Conservation (phyloP, 2,113 vertebrate species). For the Rhegmatorhina hoffmannsi region DNA sequence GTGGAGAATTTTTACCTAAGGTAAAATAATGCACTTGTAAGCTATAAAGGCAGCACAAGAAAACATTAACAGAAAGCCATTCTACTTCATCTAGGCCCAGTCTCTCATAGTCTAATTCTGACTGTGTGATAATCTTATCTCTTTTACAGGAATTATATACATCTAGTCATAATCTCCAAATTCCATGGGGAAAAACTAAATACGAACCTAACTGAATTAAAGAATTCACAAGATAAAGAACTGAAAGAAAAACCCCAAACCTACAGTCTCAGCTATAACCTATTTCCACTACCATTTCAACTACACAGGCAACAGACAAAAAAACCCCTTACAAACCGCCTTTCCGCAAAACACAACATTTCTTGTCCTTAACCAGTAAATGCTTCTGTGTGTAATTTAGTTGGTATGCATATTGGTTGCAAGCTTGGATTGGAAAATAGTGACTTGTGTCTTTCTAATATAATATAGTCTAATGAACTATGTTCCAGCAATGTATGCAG, state of each 20-base stretch:
- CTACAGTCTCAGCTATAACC: neutral
- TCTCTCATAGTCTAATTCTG: neutral
- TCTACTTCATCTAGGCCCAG: neutral
- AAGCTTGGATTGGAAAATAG: neutral
- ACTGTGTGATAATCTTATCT: neutral
- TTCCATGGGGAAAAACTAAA: neutral
- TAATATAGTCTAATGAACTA: neutral
- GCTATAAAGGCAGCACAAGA: neutral
- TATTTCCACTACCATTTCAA: neutral
- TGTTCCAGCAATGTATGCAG: neutral
- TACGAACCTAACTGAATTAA: neutral
- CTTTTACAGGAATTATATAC: neutral
- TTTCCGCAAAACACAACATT: neutral
- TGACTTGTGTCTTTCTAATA: neutral
- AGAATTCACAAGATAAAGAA: neutral
- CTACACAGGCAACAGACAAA: neutral
- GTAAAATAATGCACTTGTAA: neutral
- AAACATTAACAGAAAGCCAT: neutral
- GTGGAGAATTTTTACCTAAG: neutral
- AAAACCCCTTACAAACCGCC: neutral
- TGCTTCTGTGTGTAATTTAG: neutral
- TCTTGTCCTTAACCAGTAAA: neutral
- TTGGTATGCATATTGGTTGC: neutral
- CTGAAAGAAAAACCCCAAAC: neutral
- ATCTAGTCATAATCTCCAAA: neutral